phyloP scores from a whole-genome alignment of 1,140 invertebrate genomes.

The Drosophila lowei region DNA sequence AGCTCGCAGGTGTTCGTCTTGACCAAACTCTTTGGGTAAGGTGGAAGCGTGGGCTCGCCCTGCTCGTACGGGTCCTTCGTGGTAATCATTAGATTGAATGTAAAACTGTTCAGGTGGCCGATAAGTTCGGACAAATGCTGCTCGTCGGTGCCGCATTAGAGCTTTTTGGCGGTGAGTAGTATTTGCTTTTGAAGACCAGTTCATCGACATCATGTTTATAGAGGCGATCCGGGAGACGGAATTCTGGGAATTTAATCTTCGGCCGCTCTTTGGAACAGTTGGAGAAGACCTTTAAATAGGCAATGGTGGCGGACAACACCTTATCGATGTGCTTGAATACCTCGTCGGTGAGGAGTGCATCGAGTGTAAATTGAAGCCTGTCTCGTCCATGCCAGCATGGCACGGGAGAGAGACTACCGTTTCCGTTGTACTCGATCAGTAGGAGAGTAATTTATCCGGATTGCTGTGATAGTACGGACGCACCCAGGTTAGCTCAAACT shows the following conservation, averaged over 20 bases:
- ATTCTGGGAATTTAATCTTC: constrained; percentile 88
- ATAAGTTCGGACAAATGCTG: constrained; percentile 87
- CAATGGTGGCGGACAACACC: too few species aligned
- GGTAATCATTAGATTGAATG: constrained; percentile 90
- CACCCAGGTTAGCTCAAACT: too few species aligned
- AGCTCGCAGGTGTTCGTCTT: constrained; percentile 87
- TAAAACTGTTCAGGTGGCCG: constrained; percentile 87
- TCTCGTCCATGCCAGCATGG: too few species aligned
- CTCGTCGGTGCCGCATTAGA: constrained; percentile 92
- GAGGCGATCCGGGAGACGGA: constrained; percentile 87
- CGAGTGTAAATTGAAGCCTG: too few species aligned
- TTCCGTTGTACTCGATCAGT: too few species aligned
- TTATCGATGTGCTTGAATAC: too few species aligned
- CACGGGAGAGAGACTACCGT: too few species aligned
- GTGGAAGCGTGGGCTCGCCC: constrained; percentile 62
- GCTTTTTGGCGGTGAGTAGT: constrained; percentile 89
- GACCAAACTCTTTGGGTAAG: constrained; percentile 87
- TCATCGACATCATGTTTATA: constrained; percentile 91
- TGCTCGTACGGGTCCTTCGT: constrained; percentile 84
- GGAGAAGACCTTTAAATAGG: constrained; percentile 89
- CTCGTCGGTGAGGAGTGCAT: too few species aligned
- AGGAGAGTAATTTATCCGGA: too few species aligned
- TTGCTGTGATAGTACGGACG: too few species aligned
- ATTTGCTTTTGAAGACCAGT: constrained; percentile 91
- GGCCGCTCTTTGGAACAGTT: constrained; percentile 82